Evolutionary conservation across 2,888 invertebrate genomes (phyloP), one percentile per base, ranked within the genome.

Genomic region (Cheilosia variabilis): DNA sequence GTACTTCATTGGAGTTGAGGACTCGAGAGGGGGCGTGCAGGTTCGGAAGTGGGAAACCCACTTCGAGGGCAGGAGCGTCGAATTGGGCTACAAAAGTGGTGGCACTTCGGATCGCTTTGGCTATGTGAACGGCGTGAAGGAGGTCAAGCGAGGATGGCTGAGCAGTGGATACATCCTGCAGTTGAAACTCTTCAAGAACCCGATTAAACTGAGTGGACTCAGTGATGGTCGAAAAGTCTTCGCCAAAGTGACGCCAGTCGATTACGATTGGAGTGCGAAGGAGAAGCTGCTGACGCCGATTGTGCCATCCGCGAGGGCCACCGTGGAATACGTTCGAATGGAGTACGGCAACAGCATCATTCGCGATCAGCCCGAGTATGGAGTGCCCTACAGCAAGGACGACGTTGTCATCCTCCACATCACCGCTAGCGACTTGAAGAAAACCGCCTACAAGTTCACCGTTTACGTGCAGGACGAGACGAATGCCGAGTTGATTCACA

Each of bases 11-110:
- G 89, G 95, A 43, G 93, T 95, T 90, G 94, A 95, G 89, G 92
- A 93, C 27, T 24, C 43, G 76, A 62, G 78, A 68, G 19, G 89
- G 80, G 69, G 87, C 2, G 91, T 95, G 4, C 94, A 96, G 81
- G 94, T 97, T 24, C 93, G 95, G 15, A 93, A 94, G 87, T 98
- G 97, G 97, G 98, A 98, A 91, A 96, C 97, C 0, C 94, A 95
- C 89, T 91, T 96, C 79, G 92, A 93, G 60, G 95, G 97, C 41
- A 93, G 97, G 79, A 92, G 79, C 2, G 87, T 90, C 90, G 92
- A 89, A 81, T 90, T 92, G 34, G 91, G 92, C 71, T 91, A 89
- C 88, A 88, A 81, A 0, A 9, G 84, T 2, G 60, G 65, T 4
- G 89, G 89, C 24, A 88, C 87, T 15, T 92, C 92, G 66, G 95